Percentiles rank a stretch among this genome's conserved stretches.
Evolutionary conservation across 2,113 vertebrate genomes (phyloP).

Genomic region (Microcebus griseorufus): DNA sequence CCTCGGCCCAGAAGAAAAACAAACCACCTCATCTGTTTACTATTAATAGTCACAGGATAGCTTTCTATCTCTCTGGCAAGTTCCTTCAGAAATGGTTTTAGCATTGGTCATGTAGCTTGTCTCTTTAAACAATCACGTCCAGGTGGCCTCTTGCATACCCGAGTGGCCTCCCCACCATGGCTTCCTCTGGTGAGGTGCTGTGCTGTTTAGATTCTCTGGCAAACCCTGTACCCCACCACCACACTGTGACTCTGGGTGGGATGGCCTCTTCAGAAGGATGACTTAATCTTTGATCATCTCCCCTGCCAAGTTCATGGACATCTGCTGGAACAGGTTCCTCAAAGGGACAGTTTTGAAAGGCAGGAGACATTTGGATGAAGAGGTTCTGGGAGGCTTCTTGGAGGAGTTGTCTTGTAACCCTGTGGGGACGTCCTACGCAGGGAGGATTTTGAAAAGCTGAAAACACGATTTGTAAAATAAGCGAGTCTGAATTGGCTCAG

Average conservation of each 20-base stretch:
- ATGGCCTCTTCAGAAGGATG: background rate
- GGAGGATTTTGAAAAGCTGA: background rate
- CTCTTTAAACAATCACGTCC: background rate
- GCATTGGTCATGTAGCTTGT: background rate
- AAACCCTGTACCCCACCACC: background rate
- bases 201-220: background rate
- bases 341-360: background rate
- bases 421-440: background rate
- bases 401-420: background rate
- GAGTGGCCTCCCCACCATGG: background rate
- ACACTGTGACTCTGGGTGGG: background rate
- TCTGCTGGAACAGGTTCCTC: background rate
- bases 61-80: background rate
- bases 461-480: background rate
- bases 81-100: background rate
- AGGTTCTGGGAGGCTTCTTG: background rate
- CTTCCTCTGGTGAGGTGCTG: background rate
- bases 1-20: background rate
- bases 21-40: background rate
- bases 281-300: background rate
- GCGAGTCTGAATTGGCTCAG: background rate
- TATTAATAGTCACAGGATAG: no score
- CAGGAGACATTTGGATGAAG: background rate
- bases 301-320: background rate
- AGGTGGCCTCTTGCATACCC: background rate